Evolutionary conservation across 2,797 vertebrate species (phyloP), one percentile per base, ranked within the genome.

Genomic region (Acanthopagrus latus): DNA sequence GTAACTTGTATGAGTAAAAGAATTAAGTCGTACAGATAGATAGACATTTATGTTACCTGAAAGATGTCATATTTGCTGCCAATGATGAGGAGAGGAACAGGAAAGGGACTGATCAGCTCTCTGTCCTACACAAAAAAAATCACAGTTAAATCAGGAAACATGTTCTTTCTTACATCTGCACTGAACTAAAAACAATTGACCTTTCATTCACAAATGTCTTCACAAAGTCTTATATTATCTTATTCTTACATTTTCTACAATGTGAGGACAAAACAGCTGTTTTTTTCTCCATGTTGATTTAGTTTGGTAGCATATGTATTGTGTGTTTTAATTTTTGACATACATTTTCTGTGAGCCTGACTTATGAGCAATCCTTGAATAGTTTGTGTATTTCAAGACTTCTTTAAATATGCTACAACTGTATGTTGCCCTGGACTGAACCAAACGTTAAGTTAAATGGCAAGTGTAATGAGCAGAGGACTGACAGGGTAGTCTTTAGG

Each of bases 51-150:
- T 86, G 93, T 95, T 96, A 99, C 98, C 94, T 99, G 96, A 93
- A 99, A 99, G 83, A 97, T 81, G 90, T 99, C 98, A 1, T 97
- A 99, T 91, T 99, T 99, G 94, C 96, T 99, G 92, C 98, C 98
- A 58, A 98, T 95, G 85, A 99, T 96, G 76, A 99, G 92, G 87
- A 99, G 92, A 59, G 98, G 97, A 84, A 97, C 93, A 78, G 97
- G 97, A 88, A 99, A 99, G 17, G 97, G 97, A 81, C 96, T 97
- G 87, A 98, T 91, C 84, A 99, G 92, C 80, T 99, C 97, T 92
- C 94, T 95, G 94, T 99, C 98, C 98, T 99, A 89, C 94, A 75
- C 84, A 29, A 3, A 33, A 94, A 82, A 59, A 78, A 38, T 38
- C 44, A 85, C 41, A 80, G 38, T 64, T 67, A 76, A 47, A 1